Base-by-base conservation (phyloP, 2,797 vertebrate genomes). In the Ctenopoma multispine region DNA sequence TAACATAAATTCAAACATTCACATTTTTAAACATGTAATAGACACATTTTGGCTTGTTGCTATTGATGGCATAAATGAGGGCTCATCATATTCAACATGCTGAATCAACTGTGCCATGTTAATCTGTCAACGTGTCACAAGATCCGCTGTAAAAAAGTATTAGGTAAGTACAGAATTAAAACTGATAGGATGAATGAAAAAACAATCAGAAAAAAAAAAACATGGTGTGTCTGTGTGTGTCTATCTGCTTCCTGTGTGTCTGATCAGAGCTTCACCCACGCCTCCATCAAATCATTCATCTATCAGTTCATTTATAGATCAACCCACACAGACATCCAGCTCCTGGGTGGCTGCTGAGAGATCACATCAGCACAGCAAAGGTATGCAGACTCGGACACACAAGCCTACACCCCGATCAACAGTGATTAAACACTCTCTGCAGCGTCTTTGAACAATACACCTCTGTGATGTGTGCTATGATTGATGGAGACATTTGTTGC, bases 401-500 rank as follows among this genome's bases (percentile, higher is more conserved):
- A 60, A 80, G 36, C 71, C 80, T 34, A 53, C 80, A 41, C 59
- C 72, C 50, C 31, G 58, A 80, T 79, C 78, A 46, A 23, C 20
- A 7, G 69, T 34, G 67, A 63, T 81, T 76, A 77, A 71, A 72
- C 63, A 23, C 58, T 44, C 72, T 4, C 60, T 12, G 10, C 62
- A 17, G 31, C 53, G 63, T 50, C 75, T 84, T 66, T 72, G 47
- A 79, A 84, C 78, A 82, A 66, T 63, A 51, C 70, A 34, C 69
- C 68, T 69, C 81, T 68, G 76, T 62, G 61, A 15, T 41, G 57
- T 60, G 20, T 20, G 50, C 27, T 68, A 11, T 82, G 83, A 86
- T 57, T 75, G 82, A 87, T 82, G 80, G 79, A 81, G 27, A 77
- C 77, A 70, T 82, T 83, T 85, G 76, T 38, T 79, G 47, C 41